A percentile compares a stretch with the other conserved stretches of the same genome.
Conservation (phyloP, 2,113 vertebrate species). For the Baryphthengus martii region DNA sequence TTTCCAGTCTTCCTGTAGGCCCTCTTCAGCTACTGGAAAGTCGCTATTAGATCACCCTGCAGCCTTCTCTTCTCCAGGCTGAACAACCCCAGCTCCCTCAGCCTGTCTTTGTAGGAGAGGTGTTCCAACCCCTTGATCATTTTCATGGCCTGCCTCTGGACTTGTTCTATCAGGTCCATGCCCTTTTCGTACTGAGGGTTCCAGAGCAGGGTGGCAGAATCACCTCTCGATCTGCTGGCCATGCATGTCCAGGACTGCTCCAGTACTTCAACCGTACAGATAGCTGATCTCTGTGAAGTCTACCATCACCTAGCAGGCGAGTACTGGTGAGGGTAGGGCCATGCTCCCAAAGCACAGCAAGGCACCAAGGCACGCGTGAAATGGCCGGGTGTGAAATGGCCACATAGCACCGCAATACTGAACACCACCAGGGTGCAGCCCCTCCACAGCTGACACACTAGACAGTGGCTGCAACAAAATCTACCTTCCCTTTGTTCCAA, state of each 20-base stretch:
- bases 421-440: not conserved
- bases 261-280: not conserved
- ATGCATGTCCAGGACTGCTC: not conserved
- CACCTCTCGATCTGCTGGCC: too few species aligned
- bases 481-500: not conserved
- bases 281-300: not conserved
- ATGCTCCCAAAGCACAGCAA: not conserved
- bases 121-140: too few species aligned
- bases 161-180: too few species aligned
- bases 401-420: not conserved
- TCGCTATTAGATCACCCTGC: too few species aligned
- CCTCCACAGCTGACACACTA: not conserved
- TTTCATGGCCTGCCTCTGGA: too few species aligned
- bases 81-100: too few species aligned
- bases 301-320: not conserved
- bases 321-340: not conserved
- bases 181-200: too few species aligned
- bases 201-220: too few species aligned
- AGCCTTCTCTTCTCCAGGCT: too few species aligned
- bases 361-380: not conserved
- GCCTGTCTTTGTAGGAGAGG: too few species aligned
- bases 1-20: too few species aligned
- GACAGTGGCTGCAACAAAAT: not conserved
- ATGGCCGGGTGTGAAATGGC: not conserved
- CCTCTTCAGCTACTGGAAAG: too few species aligned